Conservation (phyloP, 2,797 vertebrate species). For the Pangasius sanitwongsei region DNA sequence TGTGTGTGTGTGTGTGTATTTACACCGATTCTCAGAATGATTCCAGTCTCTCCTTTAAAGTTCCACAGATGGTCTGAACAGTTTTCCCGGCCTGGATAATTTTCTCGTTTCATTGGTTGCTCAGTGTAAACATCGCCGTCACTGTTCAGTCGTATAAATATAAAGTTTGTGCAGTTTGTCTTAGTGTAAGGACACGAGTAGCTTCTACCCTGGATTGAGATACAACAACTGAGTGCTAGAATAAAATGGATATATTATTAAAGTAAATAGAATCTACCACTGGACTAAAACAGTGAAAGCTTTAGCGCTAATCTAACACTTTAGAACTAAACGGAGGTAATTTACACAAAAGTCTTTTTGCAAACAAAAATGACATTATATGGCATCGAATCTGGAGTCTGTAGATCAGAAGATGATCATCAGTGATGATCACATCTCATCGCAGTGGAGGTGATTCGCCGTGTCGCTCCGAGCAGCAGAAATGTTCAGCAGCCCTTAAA, state of each 20-base stretch:
- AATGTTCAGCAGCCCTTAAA: constrained; percentile 76
- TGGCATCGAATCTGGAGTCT: constrained; percentile 4
- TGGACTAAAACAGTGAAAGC: constrained; percentile 10
- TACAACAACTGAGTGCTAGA: constrained; percentile 41
- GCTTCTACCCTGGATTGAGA: constrained; percentile 49
- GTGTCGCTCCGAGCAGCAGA: constrained; percentile 72
- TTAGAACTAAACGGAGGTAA: not conserved
- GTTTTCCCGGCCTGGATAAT: constrained; percentile 51
- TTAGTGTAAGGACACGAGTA: constrained; percentile 47
- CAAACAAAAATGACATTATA: not conserved
- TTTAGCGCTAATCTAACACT: constrained; percentile 6
- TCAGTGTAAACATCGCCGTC: constrained; percentile 54
- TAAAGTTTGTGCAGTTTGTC: constrained; percentile 36
- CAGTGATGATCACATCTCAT: constrained; percentile 57
- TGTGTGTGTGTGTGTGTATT: not conserved
- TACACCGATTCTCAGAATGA: not conserved
- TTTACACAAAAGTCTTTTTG: constrained; percentile 14
- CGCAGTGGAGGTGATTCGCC: constrained; percentile 30
- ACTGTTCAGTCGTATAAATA: constrained; percentile 35
- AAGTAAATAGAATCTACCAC: constrained; percentile 50
- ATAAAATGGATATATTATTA: constrained; percentile 38
- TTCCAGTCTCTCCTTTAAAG: constrained; percentile 17
- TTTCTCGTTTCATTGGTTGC: constrained; percentile 53
- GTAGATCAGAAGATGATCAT: constrained; percentile 41
- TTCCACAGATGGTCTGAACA: constrained; percentile 42